Percentiles rank a stretch among this genome's conserved stretches.
phyloP scores from a whole-genome alignment of 2,797 vertebrate species.

The Natrix natrix region DNA sequence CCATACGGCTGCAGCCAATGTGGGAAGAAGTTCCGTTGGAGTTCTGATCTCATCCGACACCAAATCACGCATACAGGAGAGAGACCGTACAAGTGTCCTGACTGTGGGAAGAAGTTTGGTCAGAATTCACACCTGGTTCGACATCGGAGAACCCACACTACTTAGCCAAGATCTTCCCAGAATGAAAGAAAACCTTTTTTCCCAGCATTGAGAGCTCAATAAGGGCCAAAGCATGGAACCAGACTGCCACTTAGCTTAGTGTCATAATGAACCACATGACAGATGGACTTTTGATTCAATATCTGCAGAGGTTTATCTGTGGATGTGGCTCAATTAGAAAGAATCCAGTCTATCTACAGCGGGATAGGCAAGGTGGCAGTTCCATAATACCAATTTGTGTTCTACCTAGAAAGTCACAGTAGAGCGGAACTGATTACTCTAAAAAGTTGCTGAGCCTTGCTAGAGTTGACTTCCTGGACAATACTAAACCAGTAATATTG shows the following conservation, averaged over 20 bases:
- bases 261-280: neutral
- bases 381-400: neutral
- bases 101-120: constrained; percentile 40
- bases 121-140: constrained; percentile 40
- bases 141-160: constrained; percentile 40
- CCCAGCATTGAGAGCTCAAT: neutral
- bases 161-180: neutral
- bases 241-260: neutral
- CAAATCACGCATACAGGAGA: constrained; percentile 39
- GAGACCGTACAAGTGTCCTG: constrained; percentile 32
- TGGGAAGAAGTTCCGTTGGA: constrained; percentile 40
- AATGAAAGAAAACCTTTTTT: neutral
- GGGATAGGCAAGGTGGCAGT: neutral
- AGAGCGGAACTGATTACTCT: neutral
- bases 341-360: neutral
- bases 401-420: neutral
- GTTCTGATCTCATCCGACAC: constrained; percentile 34
- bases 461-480: constrained; percentile 5
- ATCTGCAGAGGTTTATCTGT: neutral
- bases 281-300: neutral
- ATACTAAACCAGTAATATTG: constrained; percentile 18
- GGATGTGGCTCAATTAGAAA: constrained; percentile 14
- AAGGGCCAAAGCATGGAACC: neutral
- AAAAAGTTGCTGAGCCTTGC: neutral
- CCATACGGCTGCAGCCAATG: constrained; percentile 32